These are phyloP conservation scores for Nemurella pictetii DNA, from an alignment of 2,888 invertebrate species.

Conservation along the genomic window DNA sequence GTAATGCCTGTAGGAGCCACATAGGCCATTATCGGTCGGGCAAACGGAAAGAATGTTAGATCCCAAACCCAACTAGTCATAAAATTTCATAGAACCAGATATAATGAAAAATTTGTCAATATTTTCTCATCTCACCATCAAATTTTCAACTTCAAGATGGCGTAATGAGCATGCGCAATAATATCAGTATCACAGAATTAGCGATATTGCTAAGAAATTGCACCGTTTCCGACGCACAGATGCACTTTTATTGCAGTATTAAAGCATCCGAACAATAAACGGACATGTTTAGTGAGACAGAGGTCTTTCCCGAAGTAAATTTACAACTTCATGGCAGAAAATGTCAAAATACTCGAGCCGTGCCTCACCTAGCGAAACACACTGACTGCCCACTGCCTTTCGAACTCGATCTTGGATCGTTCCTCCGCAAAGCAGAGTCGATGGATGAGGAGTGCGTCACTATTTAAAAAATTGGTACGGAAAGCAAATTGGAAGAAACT, in stretches of 20 bases:
- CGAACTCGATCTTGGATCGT: not conserved
- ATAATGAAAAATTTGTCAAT: constrained; percentile 14
- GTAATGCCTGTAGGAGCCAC: not conserved
- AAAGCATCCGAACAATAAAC: not conserved
- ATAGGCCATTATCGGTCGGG: not conserved
- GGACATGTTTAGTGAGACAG: not conserved
- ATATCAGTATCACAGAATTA: not conserved
- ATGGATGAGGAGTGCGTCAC: not conserved
- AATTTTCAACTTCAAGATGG: constrained; percentile 64
- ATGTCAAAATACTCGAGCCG: constrained; percentile 27
- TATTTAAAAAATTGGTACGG: not conserved
- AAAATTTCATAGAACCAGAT: not conserved
- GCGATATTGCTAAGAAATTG: constrained; percentile 2
- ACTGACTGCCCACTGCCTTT: constrained; percentile 3
- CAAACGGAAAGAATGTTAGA: not conserved
- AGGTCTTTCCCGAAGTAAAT: not conserved
- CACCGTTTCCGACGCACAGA: not conserved
- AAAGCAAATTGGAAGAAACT: not conserved
- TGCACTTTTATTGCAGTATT: not conserved
- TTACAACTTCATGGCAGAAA: not conserved
- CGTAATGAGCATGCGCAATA: constrained; percentile 60
- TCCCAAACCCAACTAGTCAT: not conserved
- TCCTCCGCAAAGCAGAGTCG: not conserved
- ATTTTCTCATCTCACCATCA: constrained; percentile 60
- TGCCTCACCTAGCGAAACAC: constrained; percentile 26